Base-by-base conservation (phyloP, 2,797 vertebrate species). In the Schizopygopsis malacanthus region DNA sequence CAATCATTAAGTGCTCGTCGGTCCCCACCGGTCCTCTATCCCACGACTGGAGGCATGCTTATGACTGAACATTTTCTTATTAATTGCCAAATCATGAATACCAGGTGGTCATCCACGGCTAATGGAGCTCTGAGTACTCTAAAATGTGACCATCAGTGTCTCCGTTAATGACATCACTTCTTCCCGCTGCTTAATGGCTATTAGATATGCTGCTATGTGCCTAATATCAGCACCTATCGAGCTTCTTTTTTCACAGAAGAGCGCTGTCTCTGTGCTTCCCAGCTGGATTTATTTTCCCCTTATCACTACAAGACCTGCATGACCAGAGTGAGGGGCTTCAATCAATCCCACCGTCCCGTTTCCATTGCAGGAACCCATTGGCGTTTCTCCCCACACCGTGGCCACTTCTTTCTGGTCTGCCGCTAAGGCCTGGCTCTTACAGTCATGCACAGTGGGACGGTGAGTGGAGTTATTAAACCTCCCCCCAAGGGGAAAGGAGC, bases 401-500 rank as follows among this genome's bases (percentile, higher is more conserved):
- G 9, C 11, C 61, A 28, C 28, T 61, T 71, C 69, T 72, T 72
- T 73, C 67, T 41, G 18, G 33, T 47, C 8, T 25, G 63, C 59
- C 4, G 45, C 67, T 37, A 50, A 72, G 71, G 47, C 70, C 70
- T 67, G 69, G 63, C 45, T 70, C 82, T 76, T 25, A 33, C 70
- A 70, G 71, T 84, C 63, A 77, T 81, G 82, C 82, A 45, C 86
- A 85, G 86, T 84, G 61, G 86, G 82, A 81, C 61, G 43, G 82
- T 61, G 86, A 87, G 86, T 85, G 82, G 70, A 85, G 86, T 87
- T 87, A 87, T 85, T 85, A 87, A 85, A 81, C 41, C 50, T 80
- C 37, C 76, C 76, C 82, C 50, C 39, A 71, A 65, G 71, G 41
- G 70, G 28, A 33, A 0, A 15, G 56, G 45, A 45, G 77, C 45